Conservation (phyloP, 2,113 vertebrate species). For the Reinhardtius hippoglossoides region DNA sequence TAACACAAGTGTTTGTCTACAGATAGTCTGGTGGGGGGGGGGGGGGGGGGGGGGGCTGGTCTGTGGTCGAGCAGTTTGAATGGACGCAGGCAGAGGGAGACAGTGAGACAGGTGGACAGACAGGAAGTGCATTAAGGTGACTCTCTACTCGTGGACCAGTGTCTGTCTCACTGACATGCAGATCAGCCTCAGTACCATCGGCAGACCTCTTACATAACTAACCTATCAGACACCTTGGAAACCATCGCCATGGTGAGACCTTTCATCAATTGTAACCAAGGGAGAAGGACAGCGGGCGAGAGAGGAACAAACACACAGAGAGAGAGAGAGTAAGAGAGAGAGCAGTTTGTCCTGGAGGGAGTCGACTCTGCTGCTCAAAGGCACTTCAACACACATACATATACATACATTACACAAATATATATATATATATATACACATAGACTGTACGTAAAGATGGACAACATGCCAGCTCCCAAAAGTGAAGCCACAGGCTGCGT, state of each 20-base stretch:
- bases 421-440: too few relatives aligned
- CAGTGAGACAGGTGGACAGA: background rate
- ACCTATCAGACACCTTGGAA: slow-evolving; percentile 72
- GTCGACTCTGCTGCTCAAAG: background rate
- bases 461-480: too few relatives aligned
- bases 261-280: slow-evolving; percentile 73
- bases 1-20: too few relatives aligned
- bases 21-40: too few relatives aligned
- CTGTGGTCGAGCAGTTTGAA: background rate
- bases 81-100: background rate
- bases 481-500: too few relatives aligned
- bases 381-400: slow-evolving; percentile 13
- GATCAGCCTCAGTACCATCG: slow-evolving; percentile 71
- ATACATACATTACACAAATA: background rate
- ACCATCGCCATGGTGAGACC: slow-evolving; percentile 78
- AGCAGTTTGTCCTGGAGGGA: background rate
- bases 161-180: slow-evolving; percentile 29
- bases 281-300: slow-evolving; percentile 1
- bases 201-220: slow-evolving; percentile 67
- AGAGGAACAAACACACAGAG: background rate
- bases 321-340: background rate
- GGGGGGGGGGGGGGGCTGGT: too few relatives aligned
- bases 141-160: background rate
- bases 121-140: background rate
- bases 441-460: too few relatives aligned